Percentiles rank a stretch among this genome's conserved stretches.
Conservation (phyloP, 2,113 vertebrate species). For the Glaucomys volans region DNA sequence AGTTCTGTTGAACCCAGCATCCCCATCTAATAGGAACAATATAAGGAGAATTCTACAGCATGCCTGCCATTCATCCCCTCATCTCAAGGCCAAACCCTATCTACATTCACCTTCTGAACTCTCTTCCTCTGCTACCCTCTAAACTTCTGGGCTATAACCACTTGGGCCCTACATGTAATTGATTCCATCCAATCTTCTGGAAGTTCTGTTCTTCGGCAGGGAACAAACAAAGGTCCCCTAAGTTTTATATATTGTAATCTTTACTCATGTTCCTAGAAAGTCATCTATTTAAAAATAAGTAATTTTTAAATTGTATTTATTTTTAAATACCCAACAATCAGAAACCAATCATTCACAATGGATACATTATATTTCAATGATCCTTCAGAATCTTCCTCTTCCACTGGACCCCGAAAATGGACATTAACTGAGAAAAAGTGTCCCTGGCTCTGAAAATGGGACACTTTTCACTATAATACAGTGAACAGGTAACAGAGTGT, state of each 20-base stretch:
- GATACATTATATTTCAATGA: neutral
- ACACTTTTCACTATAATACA: neutral
- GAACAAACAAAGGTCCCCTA: neutral
- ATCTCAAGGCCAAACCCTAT: neutral
- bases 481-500: neutral
- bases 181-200: neutral
- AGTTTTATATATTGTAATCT: neutral
- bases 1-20: constrained; percentile 39
- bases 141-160: neutral
- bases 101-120: neutral
- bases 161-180: neutral
- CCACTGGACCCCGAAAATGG: neutral
- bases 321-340: neutral
- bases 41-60: constrained; percentile 17
- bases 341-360: neutral
- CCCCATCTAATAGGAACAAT: neutral
- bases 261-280: neutral
- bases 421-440: neutral
- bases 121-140: neutral
- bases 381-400: neutral
- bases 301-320: neutral
- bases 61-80: neutral
- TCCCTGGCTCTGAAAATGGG: neutral
- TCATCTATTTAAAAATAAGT: neutral
- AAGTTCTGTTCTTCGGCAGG: neutral